Base-by-base conservation (phyloP, 2,797 vertebrate species). In the Ibycter americanus region DNA sequence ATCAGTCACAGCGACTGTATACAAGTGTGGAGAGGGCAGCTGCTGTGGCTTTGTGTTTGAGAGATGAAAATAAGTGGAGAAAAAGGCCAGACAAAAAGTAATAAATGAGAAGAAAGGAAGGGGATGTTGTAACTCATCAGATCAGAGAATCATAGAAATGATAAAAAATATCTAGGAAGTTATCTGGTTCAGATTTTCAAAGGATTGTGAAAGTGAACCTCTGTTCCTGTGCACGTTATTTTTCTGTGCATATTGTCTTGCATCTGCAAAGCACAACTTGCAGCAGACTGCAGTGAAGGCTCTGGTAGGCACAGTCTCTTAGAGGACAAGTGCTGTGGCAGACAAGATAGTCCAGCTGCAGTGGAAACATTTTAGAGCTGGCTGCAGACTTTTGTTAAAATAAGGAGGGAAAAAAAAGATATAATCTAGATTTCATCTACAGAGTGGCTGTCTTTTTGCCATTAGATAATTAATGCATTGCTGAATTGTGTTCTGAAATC, bases 331-430 rank as follows among this genome's bases (percentile, higher is more conserved):
- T 67, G 78, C 68, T 94, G 81, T 81, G 83, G 58, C 82, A 89
- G 79, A 74, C 81, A 78, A 83, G 77, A 74, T 90, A 85, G 89
- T 94, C 74, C 83, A 61, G 52, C 78, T 94, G 36, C 71, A 66
- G 32, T 86, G 90, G 88, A 95, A 94, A 90, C 44, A 56, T 49
- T 96, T 72, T 56, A 49, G 59, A 79, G 25, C 62, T 73, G 3
- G 3, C 65, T 92, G 86, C 66, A 81, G 83, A 12, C 15, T 61
- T 70, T 12, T 55, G 61, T 51, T 71, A 54, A 82, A 63, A 68
- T 51, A 38, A 77, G 17, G 22, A 52, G 6, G 11, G 8, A 15
- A 14, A 14, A 49, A 46, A 71, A 49, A 68, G 22, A 40, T 12
- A 6, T 56, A 44, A 67, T 66, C 47, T 84, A 38, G 70, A 68